These are phyloP conservation scores for Eriocheir sinensis DNA, from an alignment of 1,140 invertebrate species.

Conservation along the genomic window DNA sequence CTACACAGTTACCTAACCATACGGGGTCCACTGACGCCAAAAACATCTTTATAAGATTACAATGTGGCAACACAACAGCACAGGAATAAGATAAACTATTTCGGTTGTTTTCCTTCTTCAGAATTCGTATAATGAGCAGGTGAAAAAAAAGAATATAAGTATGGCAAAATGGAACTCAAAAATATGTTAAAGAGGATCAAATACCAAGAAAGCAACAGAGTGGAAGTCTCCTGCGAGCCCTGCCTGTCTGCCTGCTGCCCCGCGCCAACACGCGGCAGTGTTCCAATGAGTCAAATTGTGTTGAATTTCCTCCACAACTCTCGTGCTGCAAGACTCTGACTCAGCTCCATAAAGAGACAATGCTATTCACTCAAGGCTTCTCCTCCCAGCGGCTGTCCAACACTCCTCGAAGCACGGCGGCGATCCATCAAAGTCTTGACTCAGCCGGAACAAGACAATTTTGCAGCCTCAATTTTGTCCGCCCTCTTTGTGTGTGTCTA, in stretches of 20 bases:
- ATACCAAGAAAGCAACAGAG: slow-evolving; percentile 24
- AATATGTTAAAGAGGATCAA: slow-evolving; percentile 17
- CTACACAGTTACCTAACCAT: slow-evolving; percentile 77
- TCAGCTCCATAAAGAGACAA: background rate
- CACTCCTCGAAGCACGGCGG: background rate
- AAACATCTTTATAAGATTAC: slow-evolving; percentile 76
- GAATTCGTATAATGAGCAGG: slow-evolving; percentile 50
- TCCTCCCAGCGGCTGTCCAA: background rate
- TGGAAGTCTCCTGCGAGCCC: background rate
- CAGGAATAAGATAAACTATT: slow-evolving; percentile 71
- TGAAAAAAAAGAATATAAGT: slow-evolving; percentile 49
- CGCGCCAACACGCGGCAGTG: background rate
- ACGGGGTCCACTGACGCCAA: slow-evolving; percentile 77
- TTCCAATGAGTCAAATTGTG: background rate
- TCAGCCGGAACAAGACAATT: background rate
- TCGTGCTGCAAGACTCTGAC: slow-evolving; percentile 9
- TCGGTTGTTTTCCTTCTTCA: slow-evolving; percentile 53
- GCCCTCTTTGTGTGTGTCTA: no score
- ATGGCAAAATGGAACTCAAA: slow-evolving; percentile 16
- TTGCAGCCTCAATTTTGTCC: no score
- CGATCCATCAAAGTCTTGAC: background rate
- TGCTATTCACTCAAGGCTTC: background rate
- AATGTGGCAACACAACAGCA: slow-evolving; percentile 76
- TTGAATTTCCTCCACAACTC: slow-evolving; percentile 13
- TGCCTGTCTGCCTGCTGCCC: background rate